Conservation (phyloP, 1,140 invertebrate genomes). For the Drosophila sp. region DNA sequence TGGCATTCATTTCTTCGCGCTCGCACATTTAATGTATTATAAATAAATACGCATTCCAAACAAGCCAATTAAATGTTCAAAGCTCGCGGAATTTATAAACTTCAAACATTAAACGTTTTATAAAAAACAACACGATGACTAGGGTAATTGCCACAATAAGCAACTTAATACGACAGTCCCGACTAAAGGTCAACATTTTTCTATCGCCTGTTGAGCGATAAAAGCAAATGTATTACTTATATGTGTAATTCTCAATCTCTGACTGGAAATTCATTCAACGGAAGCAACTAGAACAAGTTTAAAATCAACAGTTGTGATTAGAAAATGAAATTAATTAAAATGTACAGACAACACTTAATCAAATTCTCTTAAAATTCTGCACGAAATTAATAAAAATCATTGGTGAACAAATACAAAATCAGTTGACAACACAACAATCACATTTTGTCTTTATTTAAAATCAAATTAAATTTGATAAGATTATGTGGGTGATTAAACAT, state of each 20-base stretch:
- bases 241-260: conserved; percentile 6
- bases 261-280: conserved; percentile 2
- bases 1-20: conserved; percentile 31
- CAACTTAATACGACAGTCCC: conserved; percentile 15
- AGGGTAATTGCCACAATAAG: conserved; percentile 23
- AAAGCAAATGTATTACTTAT: conserved; percentile 44
- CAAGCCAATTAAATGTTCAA: conserved; percentile 24
- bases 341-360: conserved; percentile 20
- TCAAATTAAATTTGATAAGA: conserved; percentile 6
- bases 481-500: conserved; percentile 31
- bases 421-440: neutral
- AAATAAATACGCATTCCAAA: conserved; percentile 21
- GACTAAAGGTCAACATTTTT: conserved; percentile 71
- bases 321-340: neutral
- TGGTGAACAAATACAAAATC: conserved; percentile 29
- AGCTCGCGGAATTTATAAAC: conserved; percentile 16
- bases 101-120: conserved; percentile 27
- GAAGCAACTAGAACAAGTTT: conserved; percentile 28
- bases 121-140: conserved; percentile 14
- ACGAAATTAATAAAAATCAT: neutral
- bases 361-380: neutral
- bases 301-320: conserved; percentile 16
- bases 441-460: too few species aligned
- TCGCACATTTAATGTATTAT: conserved; percentile 18
- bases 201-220: conserved; percentile 59